Evolutionary conservation across 2,888 invertebrate species (phyloP).

Genomic region (Teleiodes luculella): DNA sequence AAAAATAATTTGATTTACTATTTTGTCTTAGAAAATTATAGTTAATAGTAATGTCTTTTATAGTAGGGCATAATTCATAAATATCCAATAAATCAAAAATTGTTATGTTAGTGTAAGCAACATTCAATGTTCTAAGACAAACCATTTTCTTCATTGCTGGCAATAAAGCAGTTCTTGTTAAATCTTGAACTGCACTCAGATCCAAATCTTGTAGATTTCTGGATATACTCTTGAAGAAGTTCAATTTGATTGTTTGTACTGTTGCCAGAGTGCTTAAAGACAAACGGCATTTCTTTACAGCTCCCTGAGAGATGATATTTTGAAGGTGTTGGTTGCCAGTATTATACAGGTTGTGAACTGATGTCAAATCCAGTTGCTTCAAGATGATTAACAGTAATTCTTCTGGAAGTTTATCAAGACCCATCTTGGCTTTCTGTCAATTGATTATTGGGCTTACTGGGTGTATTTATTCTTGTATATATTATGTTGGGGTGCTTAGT

Average conservation of each 20-base stretch:
- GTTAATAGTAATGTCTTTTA: slow-evolving; percentile 51
- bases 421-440: background rate
- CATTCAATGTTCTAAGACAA: slow-evolving; percentile 46
- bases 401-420: background rate
- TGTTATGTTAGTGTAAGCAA: slow-evolving; percentile 54
- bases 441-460: too few relatives aligned
- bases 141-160: slow-evolving; percentile 45
- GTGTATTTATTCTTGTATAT: too few relatives aligned
- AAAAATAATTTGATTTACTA: slow-evolving; percentile 17
- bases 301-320: background rate
- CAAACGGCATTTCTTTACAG: background rate
- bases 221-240: slow-evolving; percentile 50
- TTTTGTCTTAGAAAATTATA: slow-evolving; percentile 38
- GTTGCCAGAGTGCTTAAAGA: slow-evolving; percentile 27
- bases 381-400: background rate
- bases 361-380: background rate
- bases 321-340: background rate
- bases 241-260: slow-evolving; percentile 39
- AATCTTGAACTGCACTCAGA: slow-evolving; percentile 47
- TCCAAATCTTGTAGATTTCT: slow-evolving; percentile 44
- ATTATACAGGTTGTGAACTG: background rate
- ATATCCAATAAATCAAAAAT: slow-evolving; percentile 51
- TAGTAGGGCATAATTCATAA: slow-evolving; percentile 45
- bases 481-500: too few relatives aligned
- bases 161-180: slow-evolving; percentile 42